These are phyloP conservation scores for Drosophila obscura DNA, from an alignment of 1,140 invertebrate species.

Conservation along the genomic window DNA sequence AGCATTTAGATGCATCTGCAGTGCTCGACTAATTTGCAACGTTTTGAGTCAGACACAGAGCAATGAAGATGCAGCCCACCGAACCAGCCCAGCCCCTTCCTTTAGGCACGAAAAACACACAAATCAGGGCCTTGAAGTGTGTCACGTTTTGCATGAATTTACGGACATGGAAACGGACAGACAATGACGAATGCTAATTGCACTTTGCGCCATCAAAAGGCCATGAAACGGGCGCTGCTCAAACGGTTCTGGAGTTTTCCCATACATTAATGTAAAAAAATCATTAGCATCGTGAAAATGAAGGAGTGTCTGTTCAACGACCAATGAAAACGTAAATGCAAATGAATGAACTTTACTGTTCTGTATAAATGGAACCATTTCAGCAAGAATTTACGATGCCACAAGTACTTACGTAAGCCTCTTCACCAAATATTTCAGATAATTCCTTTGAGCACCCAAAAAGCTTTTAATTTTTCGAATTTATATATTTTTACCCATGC, in stretches of 20 bases:
- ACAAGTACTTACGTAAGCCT: not conserved
- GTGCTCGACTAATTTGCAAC: constrained; percentile 18
- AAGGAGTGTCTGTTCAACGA: constrained; percentile 2
- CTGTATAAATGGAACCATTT: constrained; percentile 11
- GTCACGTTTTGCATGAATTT: constrained; percentile 65
- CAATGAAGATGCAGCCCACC: not conserved
- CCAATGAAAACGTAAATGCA: constrained; percentile 31
- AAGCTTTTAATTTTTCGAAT: too few species aligned
- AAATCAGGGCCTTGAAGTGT: constrained; percentile 33
- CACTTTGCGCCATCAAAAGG: constrained; percentile 26
- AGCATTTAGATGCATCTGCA: constrained; percentile 6
- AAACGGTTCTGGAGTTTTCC: constrained; percentile 22
- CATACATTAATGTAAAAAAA: constrained; percentile 32
- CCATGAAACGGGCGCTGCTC: constrained; percentile 19
- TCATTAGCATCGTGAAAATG: constrained; percentile 23
- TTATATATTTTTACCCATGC: too few species aligned
- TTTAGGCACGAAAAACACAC: not conserved
- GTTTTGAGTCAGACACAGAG: constrained; percentile 16
- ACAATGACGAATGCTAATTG: constrained; percentile 61
- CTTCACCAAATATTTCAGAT: too few species aligned
- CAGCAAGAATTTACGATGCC: not conserved
- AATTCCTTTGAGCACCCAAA: too few species aligned
- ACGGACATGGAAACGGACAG: constrained; percentile 27
- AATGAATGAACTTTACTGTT: constrained; percentile 39
- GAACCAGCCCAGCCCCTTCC: not conserved